phyloP scores from a whole-genome alignment of 2,888 invertebrate genomes.

The Metopia argyrocephala region DNA sequence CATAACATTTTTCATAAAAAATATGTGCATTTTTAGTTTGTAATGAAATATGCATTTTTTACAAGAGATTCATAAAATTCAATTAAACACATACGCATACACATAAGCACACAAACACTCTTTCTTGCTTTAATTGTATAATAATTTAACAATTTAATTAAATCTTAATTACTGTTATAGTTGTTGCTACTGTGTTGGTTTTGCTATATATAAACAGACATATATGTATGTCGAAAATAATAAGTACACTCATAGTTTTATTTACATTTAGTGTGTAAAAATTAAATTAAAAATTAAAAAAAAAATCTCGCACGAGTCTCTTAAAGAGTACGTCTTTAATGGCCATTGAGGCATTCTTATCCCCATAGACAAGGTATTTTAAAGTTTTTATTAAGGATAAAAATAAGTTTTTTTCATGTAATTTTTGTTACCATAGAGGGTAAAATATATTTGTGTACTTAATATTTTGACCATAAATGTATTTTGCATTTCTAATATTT shows the following conservation, averaged over 20 bases:
- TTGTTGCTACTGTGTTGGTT: background rate
- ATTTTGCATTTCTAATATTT: background rate
- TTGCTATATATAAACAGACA: background rate
- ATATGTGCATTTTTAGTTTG: background rate
- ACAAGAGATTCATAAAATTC: constrained; percentile 12
- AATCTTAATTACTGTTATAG: background rate
- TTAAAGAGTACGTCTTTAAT: no score
- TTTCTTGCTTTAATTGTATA: background rate
- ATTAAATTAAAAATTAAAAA: no score
- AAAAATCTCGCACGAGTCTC: no score
- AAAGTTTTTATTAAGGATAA: no score
- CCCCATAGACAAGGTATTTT: no score
- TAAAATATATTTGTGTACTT: no score
- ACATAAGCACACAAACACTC: background rate
- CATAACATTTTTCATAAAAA: background rate
- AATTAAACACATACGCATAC: constrained; percentile 9
- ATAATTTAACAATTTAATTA: constrained; percentile 28
- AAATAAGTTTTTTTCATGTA: no score
- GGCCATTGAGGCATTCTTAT: no score
- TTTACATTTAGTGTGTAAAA: no score
- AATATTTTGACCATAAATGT: background rate
- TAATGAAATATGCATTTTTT: constrained; percentile 3
- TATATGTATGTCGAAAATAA: no score
- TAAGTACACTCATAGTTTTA: no score
- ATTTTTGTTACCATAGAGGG: no score